phyloP scores from a whole-genome alignment of 2,797 vertebrate species.

The Brachymystax lenok region DNA sequence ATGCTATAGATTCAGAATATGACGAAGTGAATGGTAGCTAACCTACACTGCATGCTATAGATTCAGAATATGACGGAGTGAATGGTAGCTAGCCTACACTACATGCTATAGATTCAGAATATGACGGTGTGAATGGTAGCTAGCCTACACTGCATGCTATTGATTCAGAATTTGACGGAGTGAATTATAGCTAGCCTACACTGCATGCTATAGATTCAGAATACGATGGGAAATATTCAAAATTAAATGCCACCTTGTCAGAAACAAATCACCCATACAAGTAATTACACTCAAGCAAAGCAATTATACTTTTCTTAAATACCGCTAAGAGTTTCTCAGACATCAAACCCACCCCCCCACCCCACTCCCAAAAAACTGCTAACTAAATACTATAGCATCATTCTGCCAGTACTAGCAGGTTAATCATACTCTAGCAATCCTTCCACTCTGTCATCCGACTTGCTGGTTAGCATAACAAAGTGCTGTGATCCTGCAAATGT shows the following conservation, averaged over 20 bases:
- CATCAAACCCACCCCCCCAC: too few species aligned
- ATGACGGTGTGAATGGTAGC: too few species aligned
- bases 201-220: neutral
- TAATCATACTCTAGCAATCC: slow-evolving; percentile 56
- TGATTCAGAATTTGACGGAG: too few species aligned
- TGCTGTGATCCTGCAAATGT: slow-evolving; percentile 53
- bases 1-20: too few species aligned
- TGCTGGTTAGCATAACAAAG: slow-evolving; percentile 39
- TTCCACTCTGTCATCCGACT: slow-evolving; percentile 45
- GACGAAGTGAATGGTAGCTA: neutral
- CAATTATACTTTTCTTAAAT: slow-evolving; percentile 23
- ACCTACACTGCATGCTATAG: neutral
- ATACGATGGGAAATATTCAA: slow-evolving; percentile 10
- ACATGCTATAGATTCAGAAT: too few species aligned
- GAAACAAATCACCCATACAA: neutral
- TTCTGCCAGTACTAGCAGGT: slow-evolving; percentile 32
- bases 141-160: too few species aligned
- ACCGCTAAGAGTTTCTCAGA: slow-evolving; percentile 43
- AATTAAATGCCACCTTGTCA: too few species aligned
- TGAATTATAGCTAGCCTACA: too few species aligned
- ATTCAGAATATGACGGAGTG: too few species aligned
- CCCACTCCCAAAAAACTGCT: slow-evolving; percentile 39
- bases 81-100: too few species aligned
- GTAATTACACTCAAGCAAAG: slow-evolving; percentile 15
- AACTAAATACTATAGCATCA: slow-evolving; percentile 48